These are phyloP conservation scores for Trichogramma dendrolimi DNA, from an alignment of 2,888 invertebrate genomes.

Conservation along the genomic window DNA sequence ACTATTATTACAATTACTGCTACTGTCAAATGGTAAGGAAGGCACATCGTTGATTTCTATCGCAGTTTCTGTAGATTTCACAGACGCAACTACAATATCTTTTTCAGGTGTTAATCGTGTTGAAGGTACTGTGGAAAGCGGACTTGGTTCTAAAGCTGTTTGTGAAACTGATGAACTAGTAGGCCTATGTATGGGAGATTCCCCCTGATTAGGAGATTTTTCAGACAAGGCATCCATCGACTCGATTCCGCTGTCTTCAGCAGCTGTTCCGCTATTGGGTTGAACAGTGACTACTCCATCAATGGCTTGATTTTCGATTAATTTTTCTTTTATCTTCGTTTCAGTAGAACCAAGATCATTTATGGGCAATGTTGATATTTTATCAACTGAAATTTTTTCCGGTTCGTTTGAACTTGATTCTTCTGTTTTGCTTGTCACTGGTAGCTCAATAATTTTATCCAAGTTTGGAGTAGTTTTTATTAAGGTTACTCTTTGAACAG, in stretches of 20 bases:
- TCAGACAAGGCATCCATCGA: conserved; percentile 92
- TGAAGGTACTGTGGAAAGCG: no score
- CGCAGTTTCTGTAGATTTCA: no score
- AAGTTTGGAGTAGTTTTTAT: conserved; percentile 35
- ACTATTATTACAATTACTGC: conserved; percentile 49
- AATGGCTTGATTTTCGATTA: conserved; percentile 51
- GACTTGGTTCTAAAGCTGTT: no score
- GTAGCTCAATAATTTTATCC: conserved; percentile 20
- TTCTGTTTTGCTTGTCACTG: conserved; percentile 10
- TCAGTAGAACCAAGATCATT: conserved; percentile 55
- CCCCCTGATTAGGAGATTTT: conserved; percentile 83
- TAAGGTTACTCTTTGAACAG: conserved; percentile 43
- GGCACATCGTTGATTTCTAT: conserved; percentile 45
- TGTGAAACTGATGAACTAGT: conserved; percentile 40
- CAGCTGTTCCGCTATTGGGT: neutral
- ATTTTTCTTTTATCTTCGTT: conserved; percentile 59
- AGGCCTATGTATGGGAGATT: conserved; percentile 61
- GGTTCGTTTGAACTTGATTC: conserved; percentile 31
- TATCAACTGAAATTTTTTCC: conserved; percentile 25
- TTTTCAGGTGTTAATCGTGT: conserved; percentile 10
- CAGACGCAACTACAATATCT: no score
- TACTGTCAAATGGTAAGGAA: conserved; percentile 47
- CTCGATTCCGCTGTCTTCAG: conserved; percentile 85
- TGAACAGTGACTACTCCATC: neutral
- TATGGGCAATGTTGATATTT: conserved; percentile 44